Evolutionary conservation across 2,113 vertebrate genomes (phyloP), one percentile per base, ranked within the genome.

Genomic region (Pterocles burchelli): DNA sequence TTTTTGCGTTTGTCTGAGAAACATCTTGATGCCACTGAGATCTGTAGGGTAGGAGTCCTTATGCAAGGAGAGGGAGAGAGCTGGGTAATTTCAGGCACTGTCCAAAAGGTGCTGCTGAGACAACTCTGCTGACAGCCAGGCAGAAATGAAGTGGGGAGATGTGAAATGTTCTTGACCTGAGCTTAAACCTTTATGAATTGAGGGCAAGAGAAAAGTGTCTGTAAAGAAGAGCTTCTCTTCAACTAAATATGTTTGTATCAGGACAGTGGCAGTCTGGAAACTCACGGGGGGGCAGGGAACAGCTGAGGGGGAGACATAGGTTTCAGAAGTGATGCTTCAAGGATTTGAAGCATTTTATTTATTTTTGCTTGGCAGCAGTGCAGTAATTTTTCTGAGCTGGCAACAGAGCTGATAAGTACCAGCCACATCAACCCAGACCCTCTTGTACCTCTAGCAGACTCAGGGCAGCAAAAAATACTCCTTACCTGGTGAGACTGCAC

Each of bases 101-200:
- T 45, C 65, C 76, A 46, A 72, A 92, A 81, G 22, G 61, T 0
- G 1, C 65, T 33, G 10, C 73, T 49, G 82, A 92, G 79, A 90
- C 43, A 63, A 65, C 28, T 63, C 62, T 75, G 65, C 83, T 92
- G 86, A 90, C 86, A 96, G 81, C 51, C 75, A 61, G 74, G 68
- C 78, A 93, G 75, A 93, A 95, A 86, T 91, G 85, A 91, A 95
- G 93, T 74, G 78, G 68, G 58, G 68, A 86, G 55, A 94, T 67
- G 81, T 74, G 80, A 95, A 86, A 94, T 33, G 71, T 73, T 80
- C 85, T 91, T 91, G 87, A 95, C 93, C 89, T 46, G 31, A 94
- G 88, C 93, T 88, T 91, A 91, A 95, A 61, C 85, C 85, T 90
- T 93, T 84, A 89, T 43, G 91, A 88, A 90, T 72, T 88, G 89